These are phyloP conservation scores for Laterallus jamaicensis DNA, from an alignment of 2,113 vertebrate genomes.

Conservation along the genomic window DNA sequence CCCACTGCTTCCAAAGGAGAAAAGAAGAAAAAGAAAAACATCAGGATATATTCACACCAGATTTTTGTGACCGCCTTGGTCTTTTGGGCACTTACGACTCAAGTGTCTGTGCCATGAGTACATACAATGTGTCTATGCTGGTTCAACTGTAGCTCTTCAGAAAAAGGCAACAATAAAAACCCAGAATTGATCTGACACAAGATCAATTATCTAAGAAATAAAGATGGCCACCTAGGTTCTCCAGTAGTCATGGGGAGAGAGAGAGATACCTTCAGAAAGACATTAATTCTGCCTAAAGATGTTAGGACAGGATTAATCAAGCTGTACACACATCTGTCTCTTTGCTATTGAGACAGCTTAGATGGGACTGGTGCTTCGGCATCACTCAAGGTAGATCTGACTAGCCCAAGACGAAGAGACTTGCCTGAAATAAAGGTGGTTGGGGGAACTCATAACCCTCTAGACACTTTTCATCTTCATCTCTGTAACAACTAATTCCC, in stretches of 20 bases:
- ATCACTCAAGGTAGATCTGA: background rate
- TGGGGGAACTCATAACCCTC: background rate
- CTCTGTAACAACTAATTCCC: background rate
- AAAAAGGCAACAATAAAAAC: background rate
- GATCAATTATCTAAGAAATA: background rate
- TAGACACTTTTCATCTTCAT: background rate
- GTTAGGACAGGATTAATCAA: background rate
- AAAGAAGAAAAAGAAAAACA: background rate
- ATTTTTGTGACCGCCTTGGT: background rate
- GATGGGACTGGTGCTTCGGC: background rate
- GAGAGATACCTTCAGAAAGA: background rate
- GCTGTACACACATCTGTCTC: background rate
- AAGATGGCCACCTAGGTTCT: background rate
- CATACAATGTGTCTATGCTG: background rate
- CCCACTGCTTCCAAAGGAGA: background rate
- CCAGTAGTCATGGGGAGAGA: background rate
- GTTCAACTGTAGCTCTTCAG: background rate
- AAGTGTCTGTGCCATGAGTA: accelerated
- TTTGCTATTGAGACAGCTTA: background rate
- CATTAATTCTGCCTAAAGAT: background rate
- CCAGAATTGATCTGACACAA: background rate
- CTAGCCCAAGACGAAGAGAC: background rate
- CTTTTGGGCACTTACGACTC: background rate
- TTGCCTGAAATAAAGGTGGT: background rate
- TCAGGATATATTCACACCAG: background rate